Evolutionary conservation across 2,888 invertebrate genomes (phyloP).

Genomic region (Leptarthrus brevirostris): DNA sequence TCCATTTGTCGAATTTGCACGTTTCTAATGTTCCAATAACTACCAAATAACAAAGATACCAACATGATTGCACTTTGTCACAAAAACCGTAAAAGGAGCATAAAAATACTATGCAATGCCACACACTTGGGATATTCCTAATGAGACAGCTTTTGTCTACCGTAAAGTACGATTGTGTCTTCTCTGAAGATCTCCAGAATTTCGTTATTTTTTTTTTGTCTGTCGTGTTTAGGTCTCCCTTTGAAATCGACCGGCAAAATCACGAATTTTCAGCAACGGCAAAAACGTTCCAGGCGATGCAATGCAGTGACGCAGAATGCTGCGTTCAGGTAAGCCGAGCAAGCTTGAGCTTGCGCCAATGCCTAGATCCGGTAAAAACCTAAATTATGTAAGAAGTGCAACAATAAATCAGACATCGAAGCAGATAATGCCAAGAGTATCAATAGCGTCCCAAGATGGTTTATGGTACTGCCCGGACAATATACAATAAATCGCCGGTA

Average conservation of each 20-base stretch:
- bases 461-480: slow-evolving; percentile 19
- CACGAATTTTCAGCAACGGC: slow-evolving; percentile 13
- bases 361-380: slow-evolving; percentile 5
- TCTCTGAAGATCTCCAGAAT: slow-evolving; percentile 28
- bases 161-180: slow-evolving; percentile 29
- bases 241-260: slow-evolving; percentile 33
- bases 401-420: slow-evolving; percentile 10
- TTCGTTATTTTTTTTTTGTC: neutral
- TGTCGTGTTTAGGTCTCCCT: slow-evolving; percentile 7
- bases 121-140: slow-evolving; percentile 34
- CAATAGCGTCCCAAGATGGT: slow-evolving; percentile 22
- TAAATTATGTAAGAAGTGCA: slow-evolving; percentile 38
- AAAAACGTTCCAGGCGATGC: slow-evolving; percentile 21
- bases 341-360: neutral
- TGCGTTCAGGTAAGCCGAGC: slow-evolving; percentile 3
- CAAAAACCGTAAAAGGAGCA: too few species aligned
- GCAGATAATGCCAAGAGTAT: slow-evolving; percentile 14
- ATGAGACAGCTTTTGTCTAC: slow-evolving; percentile 40
- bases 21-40: too few species aligned
- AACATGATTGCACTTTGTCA: too few species aligned
- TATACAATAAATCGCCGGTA: slow-evolving; percentile 34
- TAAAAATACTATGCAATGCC: slow-evolving; percentile 18
- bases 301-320: slow-evolving; percentile 7
- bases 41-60: too few species aligned
- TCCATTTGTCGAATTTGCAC: too few species aligned